These are phyloP conservation scores for Neelides sp. DNA, from an alignment of 1,140 invertebrate species.

Conservation along the genomic window DNA sequence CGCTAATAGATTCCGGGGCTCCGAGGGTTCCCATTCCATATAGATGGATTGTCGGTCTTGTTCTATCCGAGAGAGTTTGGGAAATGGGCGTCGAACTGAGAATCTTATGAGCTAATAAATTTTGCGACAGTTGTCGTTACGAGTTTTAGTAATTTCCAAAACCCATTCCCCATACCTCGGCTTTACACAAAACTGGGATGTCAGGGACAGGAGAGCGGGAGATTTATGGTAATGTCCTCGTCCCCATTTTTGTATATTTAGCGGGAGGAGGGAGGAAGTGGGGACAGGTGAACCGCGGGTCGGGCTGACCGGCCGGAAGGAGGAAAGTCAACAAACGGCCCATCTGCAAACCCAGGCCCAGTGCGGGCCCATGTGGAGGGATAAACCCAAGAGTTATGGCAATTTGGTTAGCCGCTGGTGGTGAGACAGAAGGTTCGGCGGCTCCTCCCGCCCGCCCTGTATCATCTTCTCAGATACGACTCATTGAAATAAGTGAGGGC, in stretches of 20 bases:
- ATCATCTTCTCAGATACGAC: background rate
- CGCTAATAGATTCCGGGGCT: constrained; percentile 9
- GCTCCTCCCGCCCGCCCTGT: background rate
- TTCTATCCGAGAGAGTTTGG: constrained; percentile 21
- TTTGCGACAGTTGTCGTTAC: constrained; percentile 33
- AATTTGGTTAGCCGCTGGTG: constrained; percentile 22
- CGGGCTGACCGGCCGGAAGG: constrained; percentile 13
- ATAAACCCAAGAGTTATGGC: constrained; percentile 21
- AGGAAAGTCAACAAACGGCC: constrained; percentile 20
- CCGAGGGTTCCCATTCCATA: constrained; percentile 20
- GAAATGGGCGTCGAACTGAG: constrained; percentile 31
- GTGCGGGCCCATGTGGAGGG: background rate
- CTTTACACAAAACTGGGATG: constrained; percentile 28
- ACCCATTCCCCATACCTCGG: constrained; percentile 27
- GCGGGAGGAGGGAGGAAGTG: constrained; percentile 13
- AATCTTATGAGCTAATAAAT: constrained; percentile 33
- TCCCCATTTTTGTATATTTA: constrained; percentile 31
- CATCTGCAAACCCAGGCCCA: constrained; percentile 6
- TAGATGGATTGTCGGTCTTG: constrained; percentile 21
- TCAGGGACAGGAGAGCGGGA: constrained; percentile 29
- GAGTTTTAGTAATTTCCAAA: constrained; percentile 32
- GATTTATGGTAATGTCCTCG: constrained; percentile 32
- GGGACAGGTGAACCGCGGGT: background rate
- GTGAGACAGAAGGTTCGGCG: constrained; percentile 23
- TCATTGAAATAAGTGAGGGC: constrained; percentile 29